These are phyloP conservation scores for Xylophagus ater DNA, from an alignment of 2,888 invertebrate genomes.

Conservation along the genomic window DNA sequence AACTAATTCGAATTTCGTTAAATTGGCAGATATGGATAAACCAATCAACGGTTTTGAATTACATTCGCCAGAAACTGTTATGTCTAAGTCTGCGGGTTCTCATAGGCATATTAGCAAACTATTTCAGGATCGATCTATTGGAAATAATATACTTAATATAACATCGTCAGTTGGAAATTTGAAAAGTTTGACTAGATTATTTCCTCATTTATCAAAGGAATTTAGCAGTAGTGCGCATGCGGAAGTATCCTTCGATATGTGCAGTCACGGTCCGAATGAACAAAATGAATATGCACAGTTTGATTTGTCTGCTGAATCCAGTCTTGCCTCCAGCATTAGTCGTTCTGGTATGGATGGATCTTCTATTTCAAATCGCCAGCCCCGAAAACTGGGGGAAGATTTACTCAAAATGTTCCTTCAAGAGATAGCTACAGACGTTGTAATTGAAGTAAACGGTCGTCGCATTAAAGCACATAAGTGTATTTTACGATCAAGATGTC, in stretches of 20 bases:
- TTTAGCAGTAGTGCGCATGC: constrained; percentile 38
- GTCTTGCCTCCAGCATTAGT: constrained; percentile 47
- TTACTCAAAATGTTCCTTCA: constrained; percentile 82
- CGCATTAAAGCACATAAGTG: constrained; percentile 84
- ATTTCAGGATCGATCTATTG: constrained; percentile 45
- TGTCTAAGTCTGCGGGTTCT: constrained; percentile 37
- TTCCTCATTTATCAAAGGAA: constrained; percentile 46
- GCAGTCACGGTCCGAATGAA: constrained; percentile 31
- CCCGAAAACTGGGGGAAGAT: constrained; percentile 70
- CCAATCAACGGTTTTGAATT: constrained; percentile 44
- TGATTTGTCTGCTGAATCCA: constrained; percentile 46
- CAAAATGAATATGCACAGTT: constrained; percentile 41
- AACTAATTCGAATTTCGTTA: constrained; percentile 49
- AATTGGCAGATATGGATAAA: constrained; percentile 69
- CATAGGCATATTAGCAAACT: constrained; percentile 34
- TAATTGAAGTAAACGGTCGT: constrained; percentile 71
- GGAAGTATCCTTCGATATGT: constrained; percentile 28
- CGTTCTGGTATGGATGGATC: constrained; percentile 45
- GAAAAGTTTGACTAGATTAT: constrained; percentile 48
- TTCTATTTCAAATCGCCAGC: constrained; percentile 40
- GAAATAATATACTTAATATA: constrained; percentile 40
- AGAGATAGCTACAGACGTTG: constrained; percentile 80
- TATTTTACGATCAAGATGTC: constrained; percentile 79
- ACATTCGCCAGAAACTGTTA: constrained; percentile 32
- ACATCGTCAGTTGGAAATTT: constrained; percentile 48